A percentile compares a stretch with the other conserved stretches of the same genome.
phyloP scores from a whole-genome alignment of 2,888 invertebrate species.

The Drosophila formosana region DNA sequence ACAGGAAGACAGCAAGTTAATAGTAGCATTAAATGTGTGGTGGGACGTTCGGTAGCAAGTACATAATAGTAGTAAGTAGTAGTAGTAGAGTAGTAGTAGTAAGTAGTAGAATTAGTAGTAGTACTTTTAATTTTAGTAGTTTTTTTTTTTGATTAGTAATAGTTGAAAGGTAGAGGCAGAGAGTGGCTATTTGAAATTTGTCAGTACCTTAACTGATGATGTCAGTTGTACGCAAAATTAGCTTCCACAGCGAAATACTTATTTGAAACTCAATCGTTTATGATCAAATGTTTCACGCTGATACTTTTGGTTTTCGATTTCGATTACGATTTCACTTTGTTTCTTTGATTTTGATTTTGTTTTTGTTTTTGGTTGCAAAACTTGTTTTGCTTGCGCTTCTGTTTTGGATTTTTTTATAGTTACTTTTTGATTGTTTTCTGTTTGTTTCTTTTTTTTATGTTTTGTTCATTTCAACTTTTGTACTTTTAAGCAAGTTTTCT shows the following conservation, averaged over 20 bases:
- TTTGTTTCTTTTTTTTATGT: slow-evolving; percentile 36
- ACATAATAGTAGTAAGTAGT: slow-evolving; percentile 26
- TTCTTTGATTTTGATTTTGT: slow-evolving; percentile 19
- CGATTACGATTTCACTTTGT: slow-evolving; percentile 42
- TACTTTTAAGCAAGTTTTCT: slow-evolving; percentile 82
- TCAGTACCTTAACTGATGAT: slow-evolving; percentile 71
- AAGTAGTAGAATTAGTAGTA: slow-evolving; percentile 30
- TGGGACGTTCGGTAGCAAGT: slow-evolving; percentile 46
- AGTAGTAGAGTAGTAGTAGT: slow-evolving; percentile 29
- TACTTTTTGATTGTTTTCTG: slow-evolving; percentile 18
- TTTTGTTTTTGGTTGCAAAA: slow-evolving; percentile 42
- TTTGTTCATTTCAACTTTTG: slow-evolving; percentile 56
- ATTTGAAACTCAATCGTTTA: slow-evolving; percentile 38
- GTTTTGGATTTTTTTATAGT: slow-evolving; percentile 14
- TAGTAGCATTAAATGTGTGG: slow-evolving; percentile 51
- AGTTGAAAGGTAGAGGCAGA: slow-evolving; percentile 53
- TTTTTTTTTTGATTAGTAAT: slow-evolving; percentile 21
- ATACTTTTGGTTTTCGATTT: slow-evolving; percentile 32
- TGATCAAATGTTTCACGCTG: slow-evolving; percentile 39
- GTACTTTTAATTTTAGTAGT: slow-evolving; percentile 29
- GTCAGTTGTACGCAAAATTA: slow-evolving; percentile 54
- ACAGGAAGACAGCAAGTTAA: slow-evolving; percentile 28
- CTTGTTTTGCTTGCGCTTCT: slow-evolving; percentile 47
- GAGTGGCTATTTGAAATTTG: slow-evolving; percentile 51
- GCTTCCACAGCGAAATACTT: slow-evolving; percentile 50